phyloP scores from a whole-genome alignment of 2,113 vertebrate genomes.

The Daboia siamensis region DNA sequence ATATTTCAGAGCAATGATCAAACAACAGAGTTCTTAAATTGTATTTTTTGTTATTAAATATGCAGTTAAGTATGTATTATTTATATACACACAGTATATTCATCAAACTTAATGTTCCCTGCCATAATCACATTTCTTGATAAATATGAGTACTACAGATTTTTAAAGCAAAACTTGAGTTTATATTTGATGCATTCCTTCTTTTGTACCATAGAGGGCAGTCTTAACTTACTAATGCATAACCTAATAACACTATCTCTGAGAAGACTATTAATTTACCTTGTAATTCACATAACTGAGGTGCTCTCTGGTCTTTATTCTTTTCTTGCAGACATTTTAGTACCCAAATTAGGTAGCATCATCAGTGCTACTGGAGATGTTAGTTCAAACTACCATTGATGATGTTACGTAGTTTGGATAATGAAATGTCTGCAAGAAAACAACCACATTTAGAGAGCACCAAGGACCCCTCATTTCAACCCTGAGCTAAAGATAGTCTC shows the following conservation, averaged over 20 bases:
- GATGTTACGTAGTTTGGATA: not conserved
- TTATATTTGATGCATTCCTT: constrained; percentile 14
- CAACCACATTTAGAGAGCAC: not conserved
- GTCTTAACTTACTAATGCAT: constrained; percentile 30
- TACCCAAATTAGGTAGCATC: not conserved
- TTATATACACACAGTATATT: not conserved
- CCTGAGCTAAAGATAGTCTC: not conserved
- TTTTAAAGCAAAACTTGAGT: not conserved
- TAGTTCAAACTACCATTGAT: not conserved
- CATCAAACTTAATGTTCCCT: not conserved
- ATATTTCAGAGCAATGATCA: not conserved
- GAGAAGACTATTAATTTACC: constrained; percentile 54
- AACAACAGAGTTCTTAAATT: not conserved
- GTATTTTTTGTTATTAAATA: not conserved
- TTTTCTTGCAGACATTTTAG: not conserved
- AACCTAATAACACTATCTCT: constrained; percentile 3
- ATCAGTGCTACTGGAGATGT: not conserved
- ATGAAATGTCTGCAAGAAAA: not conserved
- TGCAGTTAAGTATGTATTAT: not conserved
- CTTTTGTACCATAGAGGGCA: constrained; percentile 52
- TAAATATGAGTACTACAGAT: not conserved
- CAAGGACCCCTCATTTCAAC: not conserved
- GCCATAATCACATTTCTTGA: not conserved
- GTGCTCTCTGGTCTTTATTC: not conserved
- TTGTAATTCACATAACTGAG: constrained; percentile 30